Evolutionary conservation across 2,113 vertebrate genomes (phyloP), one percentile per base, ranked within the genome.

Genomic region (Tretioscincus oriximinensis): DNA sequence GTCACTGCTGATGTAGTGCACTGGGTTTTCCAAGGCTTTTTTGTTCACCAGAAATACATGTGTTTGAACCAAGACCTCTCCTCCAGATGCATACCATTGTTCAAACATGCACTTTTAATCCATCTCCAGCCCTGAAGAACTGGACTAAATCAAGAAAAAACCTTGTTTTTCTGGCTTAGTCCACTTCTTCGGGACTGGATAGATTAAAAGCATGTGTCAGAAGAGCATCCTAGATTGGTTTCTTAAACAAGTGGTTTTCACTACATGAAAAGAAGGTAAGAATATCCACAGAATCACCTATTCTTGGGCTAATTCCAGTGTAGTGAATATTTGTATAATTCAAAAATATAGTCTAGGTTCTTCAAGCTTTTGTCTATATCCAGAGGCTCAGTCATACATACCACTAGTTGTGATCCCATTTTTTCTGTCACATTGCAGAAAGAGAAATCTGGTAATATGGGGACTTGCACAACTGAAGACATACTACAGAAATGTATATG

Each of bases 341-440:
- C 58, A 7, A 0, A 0, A 70, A 26, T 45, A 24, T 67, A 9
- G 0, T 0, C 61, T 24, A 1, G 20, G n/a, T 69, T 75, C 0
- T 22, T 68, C 47, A 29, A 60, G 20, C 0, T 0, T 1, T 78
- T 31, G 1, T 69, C 72, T 77, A 12, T 45, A 54, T 20, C 54
- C 14, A 16, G 54, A 18, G 54, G 12, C 18, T 58, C 54, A 58
- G 16, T 58, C 54, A 58, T 58, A 58, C 54, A 18, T 58, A 58
- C 54, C 12, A 18, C 54, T 58, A 58, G 18, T 58, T 58, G 11
- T 58, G 54, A 58, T 58, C 54, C 54, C 54, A 58, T 18, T 16
- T 12, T 58, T 18, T 18, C 54, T 58, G 54, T 18, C 54, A 58
- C 54, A 58, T 58, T 58, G 14, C 54, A 12, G 18, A 58, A 58